Evolutionary conservation across 2,888 invertebrate species (phyloP), one percentile per base, ranked within the genome.

Genomic region (Drosophila colorata): DNA sequence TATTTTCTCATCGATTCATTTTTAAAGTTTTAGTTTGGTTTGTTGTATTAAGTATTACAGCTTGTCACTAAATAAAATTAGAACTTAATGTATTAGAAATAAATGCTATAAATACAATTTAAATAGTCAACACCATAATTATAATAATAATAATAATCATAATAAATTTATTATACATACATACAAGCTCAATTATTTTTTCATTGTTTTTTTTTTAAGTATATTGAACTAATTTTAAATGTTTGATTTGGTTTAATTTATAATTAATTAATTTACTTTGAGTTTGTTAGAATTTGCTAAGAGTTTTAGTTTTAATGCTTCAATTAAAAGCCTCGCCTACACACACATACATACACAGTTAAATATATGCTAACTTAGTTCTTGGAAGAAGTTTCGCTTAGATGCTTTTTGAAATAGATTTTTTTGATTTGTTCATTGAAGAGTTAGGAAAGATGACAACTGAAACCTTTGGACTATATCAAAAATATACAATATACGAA

Each of bases 261-360:
- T 72, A 80, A 73, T 80, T 80, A 79, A 75, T 77, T 76, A 53
- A 55, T 59, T 74, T 82, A 84, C 87, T 86, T 82, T 82, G 58
- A 86, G 81, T 83, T 82, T 76, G 68, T 77, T 86, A 80, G 84
- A 82, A 87, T 82, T 82, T 74, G 72, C 82, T 87, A 82, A 86
- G 80, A 80, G 69, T 80, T 86, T 67, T 64, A 31, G 40, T 80
- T 74, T 68, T 76, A 71, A 71, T 82, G 69, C 73, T 79, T 79
- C 63, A 74, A 82, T 68, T 79, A 63, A 77, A 86, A 82, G 78
- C 80, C 72, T 73, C 74, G 60, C 81, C 82, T 83, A 86, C 84
- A 74, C 74, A 78, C 86, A 79, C 64, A 80, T 70, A 75, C 61
- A 80, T 70, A 80, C 77, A 86, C 80, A 86, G 64, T 80, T 82